These are phyloP conservation scores for Drosophila eohydei DNA, from an alignment of 2,888 invertebrate genomes.

Conservation along the genomic window DNA sequence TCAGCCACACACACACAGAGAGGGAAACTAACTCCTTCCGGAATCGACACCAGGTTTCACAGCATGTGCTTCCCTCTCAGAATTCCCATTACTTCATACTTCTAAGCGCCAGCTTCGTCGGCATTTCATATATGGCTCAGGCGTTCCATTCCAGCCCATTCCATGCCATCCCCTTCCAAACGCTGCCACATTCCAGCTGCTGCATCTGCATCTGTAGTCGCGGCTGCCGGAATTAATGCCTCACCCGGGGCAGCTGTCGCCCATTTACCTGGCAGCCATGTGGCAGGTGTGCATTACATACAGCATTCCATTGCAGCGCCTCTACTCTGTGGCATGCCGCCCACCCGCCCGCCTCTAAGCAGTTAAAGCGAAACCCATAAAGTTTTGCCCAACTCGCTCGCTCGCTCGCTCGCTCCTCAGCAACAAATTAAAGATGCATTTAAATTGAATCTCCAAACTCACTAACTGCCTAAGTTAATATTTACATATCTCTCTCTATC, in stretches of 20 bases:
- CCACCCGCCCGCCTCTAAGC: constrained; percentile 1
- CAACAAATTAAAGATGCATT: constrained; percentile 48
- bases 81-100: constrained; percentile 35
- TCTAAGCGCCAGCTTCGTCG: constrained; percentile 19
- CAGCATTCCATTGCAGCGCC: constrained; percentile 37
- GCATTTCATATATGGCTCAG: constrained; percentile 26
- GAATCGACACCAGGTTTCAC: constrained; percentile 36
- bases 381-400: constrained; percentile 29
- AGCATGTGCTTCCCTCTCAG: constrained; percentile 38
- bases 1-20: neutral
- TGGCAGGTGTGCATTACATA: constrained; percentile 62
- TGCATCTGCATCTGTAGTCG: constrained; percentile 36
- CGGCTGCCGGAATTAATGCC: constrained; percentile 62
- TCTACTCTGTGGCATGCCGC: constrained; percentile 6
- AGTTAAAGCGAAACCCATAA: constrained; percentile 32
- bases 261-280: constrained; percentile 25
- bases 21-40: constrained; percentile 42
- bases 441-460: constrained; percentile 36
- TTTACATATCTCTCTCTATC: too few species aligned
- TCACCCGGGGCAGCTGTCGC: constrained; percentile 55
- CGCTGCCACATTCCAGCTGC: constrained; percentile 15
- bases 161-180: neutral
- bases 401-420: neutral
- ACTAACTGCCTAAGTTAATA: constrained; percentile 23
- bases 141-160: constrained; percentile 8